Evolutionary conservation across 2,797 vertebrate species (phyloP).

Genomic region (Pogonophryne albipinna): DNA sequence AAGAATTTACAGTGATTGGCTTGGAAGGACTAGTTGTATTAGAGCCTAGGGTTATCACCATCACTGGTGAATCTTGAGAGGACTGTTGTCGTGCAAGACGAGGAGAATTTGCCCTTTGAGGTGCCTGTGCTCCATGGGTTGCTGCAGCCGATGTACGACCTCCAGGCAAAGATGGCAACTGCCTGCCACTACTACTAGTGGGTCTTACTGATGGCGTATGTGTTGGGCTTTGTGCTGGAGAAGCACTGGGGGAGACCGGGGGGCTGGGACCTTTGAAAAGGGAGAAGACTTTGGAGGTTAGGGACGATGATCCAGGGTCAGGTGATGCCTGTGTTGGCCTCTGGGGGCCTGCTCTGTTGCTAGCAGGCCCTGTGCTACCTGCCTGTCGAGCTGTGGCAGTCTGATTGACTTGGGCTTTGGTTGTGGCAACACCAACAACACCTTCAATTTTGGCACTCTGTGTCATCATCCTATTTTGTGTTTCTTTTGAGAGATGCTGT

Average conservation of each 20-base stretch:
- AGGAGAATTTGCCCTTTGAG: conserved; percentile 87
- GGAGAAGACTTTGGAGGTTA: conserved; percentile 88
- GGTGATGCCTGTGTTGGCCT: conserved; percentile 75
- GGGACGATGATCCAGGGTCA: conserved; percentile 78
- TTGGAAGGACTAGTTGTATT: conserved; percentile 89
- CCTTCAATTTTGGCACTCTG: conserved; percentile 87
- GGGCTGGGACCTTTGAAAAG: conserved; percentile 92
- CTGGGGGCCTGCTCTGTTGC: conserved; percentile 72
- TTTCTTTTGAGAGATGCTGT: conserved; percentile 96
- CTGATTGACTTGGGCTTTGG: conserved; percentile 77
- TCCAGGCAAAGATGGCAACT: conserved; percentile 77
- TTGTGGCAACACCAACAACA: conserved; percentile 81
- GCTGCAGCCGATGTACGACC: conserved; percentile 78
- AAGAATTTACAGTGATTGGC: conserved; percentile 89
- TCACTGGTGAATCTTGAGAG: conserved; percentile 92
- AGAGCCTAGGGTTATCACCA: conserved; percentile 92
- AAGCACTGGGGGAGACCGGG: conserved; percentile 88
- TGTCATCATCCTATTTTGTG: conserved; percentile 88
- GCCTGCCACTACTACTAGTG: conserved; percentile 65
- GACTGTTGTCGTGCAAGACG: conserved; percentile 92
- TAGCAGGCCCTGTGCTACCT: conserved; percentile 65
- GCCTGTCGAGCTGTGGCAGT: conserved; percentile 76
- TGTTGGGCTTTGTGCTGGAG: conserved; percentile 92
- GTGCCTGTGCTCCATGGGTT: conserved; percentile 89
- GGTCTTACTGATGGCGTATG: conserved; percentile 76